Base-by-base conservation (phyloP, 1,140 invertebrate genomes). In the Drosophila lacertosa region DNA sequence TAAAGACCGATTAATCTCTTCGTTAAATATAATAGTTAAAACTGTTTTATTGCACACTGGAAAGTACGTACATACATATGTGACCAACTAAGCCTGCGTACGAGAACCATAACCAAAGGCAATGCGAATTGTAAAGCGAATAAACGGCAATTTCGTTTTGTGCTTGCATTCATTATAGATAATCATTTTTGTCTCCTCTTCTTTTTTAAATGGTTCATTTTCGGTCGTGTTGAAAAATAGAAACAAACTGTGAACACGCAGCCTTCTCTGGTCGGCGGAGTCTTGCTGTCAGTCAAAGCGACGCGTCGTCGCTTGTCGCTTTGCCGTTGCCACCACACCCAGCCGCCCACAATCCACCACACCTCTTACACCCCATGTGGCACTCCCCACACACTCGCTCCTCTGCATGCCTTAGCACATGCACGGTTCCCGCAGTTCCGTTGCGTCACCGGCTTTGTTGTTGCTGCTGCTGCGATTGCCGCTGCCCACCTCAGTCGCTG, bases 361-460 rank as follows among this genome's bases (percentile, higher is more conserved):
- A 3, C 33, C 32, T 9, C 42, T 0, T 11, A 11, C 11, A 2
- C 11, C 2, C 11, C 9, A 7, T 3, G n/a, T 4, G 2, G n/a
- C 47, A 40, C 24, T 13, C 13, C 24, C 9, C 24, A 16, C 26
- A 26, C 32, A 20, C 18, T 24, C 39, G 18, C 45, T 29, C 58
- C 53, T 22, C 6, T 51, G 44, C 60, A 58, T 50, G 51, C 62
- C 65, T 58, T 11, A 44, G 51, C 60, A 71, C 39, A 71, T 71
- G 66, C 66, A 69, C 55, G 75, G 39, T 65, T 65, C 71, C 81
- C 79, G 67, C 59, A 79, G 76, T 65, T 76, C 42, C 81, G 81
- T 83, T 84, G 79, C 79, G 79, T 83, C 79, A 83, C 81, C 71
- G 69, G 26, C 44, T 33, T 42, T 18, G 64, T 66, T 59, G 78